Evolutionary conservation across 92 coral and sea anemone genomes (phyloP), one percentile per base, ranked within the genome.

Genomic region (Blastomussa wellsi): DNA sequence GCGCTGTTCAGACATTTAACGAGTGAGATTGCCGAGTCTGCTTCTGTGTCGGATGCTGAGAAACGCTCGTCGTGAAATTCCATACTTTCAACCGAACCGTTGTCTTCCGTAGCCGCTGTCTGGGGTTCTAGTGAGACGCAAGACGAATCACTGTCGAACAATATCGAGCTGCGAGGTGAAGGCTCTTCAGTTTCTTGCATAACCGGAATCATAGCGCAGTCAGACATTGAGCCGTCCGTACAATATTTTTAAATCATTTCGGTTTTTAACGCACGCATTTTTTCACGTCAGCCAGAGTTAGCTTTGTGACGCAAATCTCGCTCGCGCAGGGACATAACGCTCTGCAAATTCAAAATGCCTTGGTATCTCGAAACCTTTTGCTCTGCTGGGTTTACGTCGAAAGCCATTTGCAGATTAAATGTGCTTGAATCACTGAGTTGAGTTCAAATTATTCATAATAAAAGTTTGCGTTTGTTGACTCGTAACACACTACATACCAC

Each of bases 11-110:
- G 79, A 65, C 82, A 79, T 66, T 90, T 90, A 28, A 87, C 67
- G 33, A 87, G 82, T 5, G 78, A 83, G 22, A 87, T 88, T 4
- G 93, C 86, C n/a, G 91, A 84, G 67, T 83, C 91, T 20, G 88
- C 80, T 48, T 87, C 93, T 44, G 89, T 71, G 76, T 83, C 93
- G 17, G 91, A 90, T 7, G 78, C 86, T n/a, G 74, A 44, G 70
- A 57, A 41, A 72, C 47, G 75, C 52, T 86, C 93, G 32, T 82
- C 85, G 65, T 60, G 80, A 47, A 44, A 44, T 8, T 60, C 80
- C 87, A 83, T 83, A 73, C 74, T 83, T 49, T 53, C 78, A 72
- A 55, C 33, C 5, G 74, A 59, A n/a, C 72, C 29, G 80, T 39
- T 83, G 32, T 75, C 80, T 28, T 75, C 80, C 87, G 48, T 72